phyloP scores from a whole-genome alignment of 2,888 invertebrate species.

The Dasysyrphus tricinctus region DNA sequence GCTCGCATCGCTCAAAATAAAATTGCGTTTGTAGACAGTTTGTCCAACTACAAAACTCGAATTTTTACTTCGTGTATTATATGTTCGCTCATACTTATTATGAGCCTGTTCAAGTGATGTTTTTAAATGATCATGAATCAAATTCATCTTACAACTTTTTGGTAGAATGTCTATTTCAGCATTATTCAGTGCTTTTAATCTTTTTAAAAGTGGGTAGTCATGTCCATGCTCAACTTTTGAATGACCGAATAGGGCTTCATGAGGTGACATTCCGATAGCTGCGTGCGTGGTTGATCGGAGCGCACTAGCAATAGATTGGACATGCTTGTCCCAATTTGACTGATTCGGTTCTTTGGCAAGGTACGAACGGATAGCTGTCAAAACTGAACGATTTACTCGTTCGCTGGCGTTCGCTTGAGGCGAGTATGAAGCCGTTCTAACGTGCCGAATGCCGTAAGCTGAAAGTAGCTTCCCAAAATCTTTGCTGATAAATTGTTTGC shows the following conservation, averaged over 20 bases:
- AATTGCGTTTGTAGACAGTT: not conserved
- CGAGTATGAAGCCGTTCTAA: conserved; percentile 3
- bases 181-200: not conserved
- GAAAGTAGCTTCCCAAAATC: not conserved
- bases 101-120: not conserved
- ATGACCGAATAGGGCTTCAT: not conserved
- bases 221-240: not conserved
- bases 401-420: not conserved
- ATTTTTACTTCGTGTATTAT: not conserved
- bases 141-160: not conserved
- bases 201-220: not conserved
- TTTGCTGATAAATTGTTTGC: not conserved
- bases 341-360: not conserved
- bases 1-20: not conserved
- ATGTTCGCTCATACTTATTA: not conserved
- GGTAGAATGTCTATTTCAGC: not conserved
- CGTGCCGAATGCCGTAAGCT: not conserved
- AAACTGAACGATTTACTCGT: not conserved
- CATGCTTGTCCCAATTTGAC: not conserved
- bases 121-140: not conserved
- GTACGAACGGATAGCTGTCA: not conserved
- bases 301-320: not conserved
- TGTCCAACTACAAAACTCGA: not conserved
- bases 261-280: conserved; percentile 1
- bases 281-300: not conserved